Evolutionary conservation across 2,113 vertebrate species (phyloP).

Genomic region (Camelus dromedarius): DNA sequence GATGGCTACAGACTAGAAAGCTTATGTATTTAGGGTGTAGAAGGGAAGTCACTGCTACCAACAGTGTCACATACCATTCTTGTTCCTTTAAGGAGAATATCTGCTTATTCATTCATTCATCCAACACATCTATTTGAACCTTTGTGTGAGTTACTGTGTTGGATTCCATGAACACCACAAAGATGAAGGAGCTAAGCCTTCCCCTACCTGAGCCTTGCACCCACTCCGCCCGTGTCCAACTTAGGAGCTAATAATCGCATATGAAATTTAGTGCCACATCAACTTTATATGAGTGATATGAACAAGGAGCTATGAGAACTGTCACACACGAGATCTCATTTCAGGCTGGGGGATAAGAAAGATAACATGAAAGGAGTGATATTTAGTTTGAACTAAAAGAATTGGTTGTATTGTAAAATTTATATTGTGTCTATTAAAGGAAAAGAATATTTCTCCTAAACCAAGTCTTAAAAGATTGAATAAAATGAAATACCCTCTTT

Average conservation of each 20-base stretch:
- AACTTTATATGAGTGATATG: background rate
- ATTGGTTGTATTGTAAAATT: background rate
- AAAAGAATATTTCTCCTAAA: background rate
- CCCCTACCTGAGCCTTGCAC: too few relatives aligned
- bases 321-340: background rate
- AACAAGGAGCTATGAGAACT: background rate
- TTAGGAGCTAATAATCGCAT: background rate
- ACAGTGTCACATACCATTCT: background rate
- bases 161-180: background rate
- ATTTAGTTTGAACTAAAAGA: background rate
- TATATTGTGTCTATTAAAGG: background rate
- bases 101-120: background rate
- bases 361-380: background rate
- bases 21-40: background rate
- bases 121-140: background rate
- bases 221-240: background rate
- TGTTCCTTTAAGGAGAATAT: background rate
- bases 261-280: background rate
- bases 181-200: background rate
- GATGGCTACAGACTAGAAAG: background rate
- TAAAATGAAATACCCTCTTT: background rate
- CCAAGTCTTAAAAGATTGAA: background rate
- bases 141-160: background rate
- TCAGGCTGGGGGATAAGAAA: background rate
- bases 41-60: background rate